Evolutionary conservation across 1,140 invertebrate genomes (phyloP), one percentile per base, ranked within the genome.

Genomic region (Penaeus indicus): DNA sequence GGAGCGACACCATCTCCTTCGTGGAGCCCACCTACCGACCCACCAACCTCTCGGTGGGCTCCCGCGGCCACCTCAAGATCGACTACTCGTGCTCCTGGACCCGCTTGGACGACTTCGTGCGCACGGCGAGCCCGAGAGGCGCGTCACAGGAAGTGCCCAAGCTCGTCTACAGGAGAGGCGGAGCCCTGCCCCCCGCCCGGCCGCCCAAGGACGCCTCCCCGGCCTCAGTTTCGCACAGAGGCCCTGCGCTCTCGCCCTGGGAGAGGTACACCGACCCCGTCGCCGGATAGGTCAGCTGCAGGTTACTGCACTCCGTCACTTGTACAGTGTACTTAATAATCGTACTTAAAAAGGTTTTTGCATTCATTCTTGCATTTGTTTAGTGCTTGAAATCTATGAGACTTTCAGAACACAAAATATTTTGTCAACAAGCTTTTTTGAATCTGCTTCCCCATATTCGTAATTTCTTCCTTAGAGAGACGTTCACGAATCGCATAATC

Each of bases 31-130:
- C 69, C 10, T 88, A 88, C 69, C 80, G 86, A 22, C 86, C 64
- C 54, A 75, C 86, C 3, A 88, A 88, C 81, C 81, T 88, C 32
- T 88, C 86, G 19, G 86, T 88, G 18, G 86, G 86, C 25, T 84
- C 86, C 27, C 25, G 69, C 19, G 86, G 86, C 27, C 86, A 88
- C 69, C 86, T 88, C 22, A 84, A 88, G 67, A 77, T 88, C 38
- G 86, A 88, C 78, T 88, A 88, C 72, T 88, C 86, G n/a, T 88
- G 86, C 54, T 88, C 86, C 10, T 88, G 86, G 86, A 62, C 83
- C 82, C 64, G 81, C 10, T 64, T 88, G 67, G 86, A 88, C 72
- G 81, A 83, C 81, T 88, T 88, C 32, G 86, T 88, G 18, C 81
- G 86, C n/a, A 78, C 86, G 19, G 78, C 80, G 0, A 88, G 81